Percentiles rank a stretch among this genome's conserved stretches.
phyloP scores from a whole-genome alignment of 2,113 vertebrate species.

The Spermophilus dauricus region DNA sequence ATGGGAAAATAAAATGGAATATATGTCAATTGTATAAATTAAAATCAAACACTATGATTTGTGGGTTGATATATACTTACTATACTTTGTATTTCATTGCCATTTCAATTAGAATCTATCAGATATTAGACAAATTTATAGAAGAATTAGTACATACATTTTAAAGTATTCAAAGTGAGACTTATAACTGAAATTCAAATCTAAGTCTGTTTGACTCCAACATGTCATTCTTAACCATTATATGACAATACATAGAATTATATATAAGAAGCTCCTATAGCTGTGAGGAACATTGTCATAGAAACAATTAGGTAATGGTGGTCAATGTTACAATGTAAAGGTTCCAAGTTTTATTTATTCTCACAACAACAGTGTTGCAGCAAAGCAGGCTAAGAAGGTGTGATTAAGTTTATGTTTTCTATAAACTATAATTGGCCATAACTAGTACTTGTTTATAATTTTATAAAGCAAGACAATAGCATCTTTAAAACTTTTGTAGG shows the following conservation, averaged over 20 bases:
- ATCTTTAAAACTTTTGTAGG: neutral
- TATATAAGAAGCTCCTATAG: neutral
- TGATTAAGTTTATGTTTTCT: neutral
- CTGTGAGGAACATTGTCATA: neutral
- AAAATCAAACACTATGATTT: neutral
- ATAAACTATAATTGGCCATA: too few species aligned
- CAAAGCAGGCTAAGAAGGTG: neutral
- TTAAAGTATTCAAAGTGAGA: neutral
- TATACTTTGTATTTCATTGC: neutral
- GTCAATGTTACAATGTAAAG: neutral
- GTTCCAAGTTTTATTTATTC: neutral
- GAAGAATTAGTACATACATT: neutral
- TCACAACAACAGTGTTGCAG: neutral
- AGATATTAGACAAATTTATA: neutral
- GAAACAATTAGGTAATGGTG: neutral
- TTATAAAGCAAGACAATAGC: neutral
- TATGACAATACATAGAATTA: neutral
- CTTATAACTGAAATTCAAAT: neutral
- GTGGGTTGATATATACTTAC: neutral
- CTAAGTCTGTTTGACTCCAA: neutral
- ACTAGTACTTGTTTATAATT: neutral
- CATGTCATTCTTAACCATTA: neutral
- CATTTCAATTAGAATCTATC: neutral
- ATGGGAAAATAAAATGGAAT: neutral
- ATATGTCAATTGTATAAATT: neutral